Evolutionary conservation across 2,888 invertebrate species (phyloP), one percentile per base, ranked within the genome.

Genomic region (Drosophila vallismaia): DNA sequence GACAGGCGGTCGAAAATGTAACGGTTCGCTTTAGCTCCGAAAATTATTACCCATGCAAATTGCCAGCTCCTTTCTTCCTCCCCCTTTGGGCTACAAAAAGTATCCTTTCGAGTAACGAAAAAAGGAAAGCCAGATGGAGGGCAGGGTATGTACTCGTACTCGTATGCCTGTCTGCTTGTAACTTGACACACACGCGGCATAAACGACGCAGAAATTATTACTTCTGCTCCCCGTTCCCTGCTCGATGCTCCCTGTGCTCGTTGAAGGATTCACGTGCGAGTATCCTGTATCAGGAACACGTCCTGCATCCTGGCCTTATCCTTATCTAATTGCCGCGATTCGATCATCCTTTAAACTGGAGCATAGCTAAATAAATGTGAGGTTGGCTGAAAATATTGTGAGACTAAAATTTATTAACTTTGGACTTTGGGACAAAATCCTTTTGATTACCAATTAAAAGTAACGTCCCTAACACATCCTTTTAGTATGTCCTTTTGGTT

Each of bases 1-100:
- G 85, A 87, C 88, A 87, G 83, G 75, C 77, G 73, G 52, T 79
- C 77, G 86, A 63, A 72, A 80, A 71, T 71, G 74, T 77, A 75
- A 63, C 73, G 63, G 58, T 66, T 66, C 54, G 68, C 79, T 62
- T 38, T 31, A 42, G 66, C 45, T 45, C 64, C 72, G 66, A 77
- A 84, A 81, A 85, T 85, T 85, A 85, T 85, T 87, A 88, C 77
- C 85, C 85, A 85, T 85, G 85, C 85, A 85, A 85, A 85, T 85
- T 85, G 88, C 71, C 79, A 76, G 60, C 69, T 36, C 19, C 48
- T 49, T 36, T 42, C 31, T 12, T 19, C 19, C 31, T 31, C 46
- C 46, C 19, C 19, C 48, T 29, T 29, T 29, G 7, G 19, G 40
- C 7, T 19, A 8, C 40, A 14, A 42, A 42, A 42, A 7, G 40